A percentile compares a stretch with the other conserved stretches of the same genome.
These are phyloP conservation scores for Oncorhynchus keta DNA, from an alignment of 2,113 vertebrate species.

Conservation along the genomic window DNA sequence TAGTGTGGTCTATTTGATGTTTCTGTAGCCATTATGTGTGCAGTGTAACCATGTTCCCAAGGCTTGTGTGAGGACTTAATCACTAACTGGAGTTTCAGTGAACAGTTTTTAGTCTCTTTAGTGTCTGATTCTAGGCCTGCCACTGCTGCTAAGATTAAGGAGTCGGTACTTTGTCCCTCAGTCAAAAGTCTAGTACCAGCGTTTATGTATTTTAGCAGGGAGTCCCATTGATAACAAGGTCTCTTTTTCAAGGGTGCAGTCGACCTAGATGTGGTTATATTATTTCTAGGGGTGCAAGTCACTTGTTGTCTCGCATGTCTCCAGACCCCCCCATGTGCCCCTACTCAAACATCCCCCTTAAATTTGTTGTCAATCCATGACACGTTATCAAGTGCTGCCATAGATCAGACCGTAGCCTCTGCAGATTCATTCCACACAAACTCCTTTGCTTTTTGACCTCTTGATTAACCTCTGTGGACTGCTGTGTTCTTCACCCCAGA, in stretches of 20 bases:
- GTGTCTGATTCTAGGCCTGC: slow-evolving; percentile 62
- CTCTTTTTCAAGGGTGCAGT: neutral
- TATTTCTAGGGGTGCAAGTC: neutral
- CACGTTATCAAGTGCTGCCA: neutral
- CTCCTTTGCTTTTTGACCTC: neutral
- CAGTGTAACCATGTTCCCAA: neutral
- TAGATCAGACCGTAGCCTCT: neutral
- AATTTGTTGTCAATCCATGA: neutral
- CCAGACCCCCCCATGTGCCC: neutral
- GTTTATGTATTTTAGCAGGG: no score
- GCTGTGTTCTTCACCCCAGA: neutral
- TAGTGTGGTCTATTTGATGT: slow-evolving; percentile 60
- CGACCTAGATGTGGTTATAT: neutral
- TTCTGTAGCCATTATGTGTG: slow-evolving; percentile 68
- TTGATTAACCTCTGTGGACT: neutral
- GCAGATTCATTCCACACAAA: neutral
- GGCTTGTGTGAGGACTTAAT: slow-evolving; percentile 1
- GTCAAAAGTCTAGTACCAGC: neutral
- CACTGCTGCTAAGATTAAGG: slow-evolving; percentile 13
- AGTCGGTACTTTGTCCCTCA: neutral
- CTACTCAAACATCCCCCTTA: neutral
- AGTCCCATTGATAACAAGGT: no score
- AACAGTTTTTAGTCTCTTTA: neutral
- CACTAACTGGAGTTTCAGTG: neutral
- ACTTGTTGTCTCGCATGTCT: neutral